Evolutionary conservation across 2,797 vertebrate species (phyloP).

Genomic region (Ciconia nigra): DNA sequence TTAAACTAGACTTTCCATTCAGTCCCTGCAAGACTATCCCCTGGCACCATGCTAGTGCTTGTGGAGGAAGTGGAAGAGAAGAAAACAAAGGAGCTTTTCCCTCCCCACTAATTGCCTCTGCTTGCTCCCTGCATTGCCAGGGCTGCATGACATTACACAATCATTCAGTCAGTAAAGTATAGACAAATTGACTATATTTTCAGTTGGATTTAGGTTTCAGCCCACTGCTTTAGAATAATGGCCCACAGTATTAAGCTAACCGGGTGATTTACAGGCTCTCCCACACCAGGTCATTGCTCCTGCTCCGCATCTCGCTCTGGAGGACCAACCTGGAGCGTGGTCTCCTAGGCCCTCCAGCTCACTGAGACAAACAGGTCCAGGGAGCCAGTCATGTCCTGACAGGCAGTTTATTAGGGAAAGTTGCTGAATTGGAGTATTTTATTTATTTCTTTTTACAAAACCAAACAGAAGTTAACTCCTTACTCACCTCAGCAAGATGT

Average conservation of each 20-base stretch:
- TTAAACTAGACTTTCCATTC: not conserved
- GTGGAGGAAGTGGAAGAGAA: not conserved
- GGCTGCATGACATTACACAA: constrained; percentile 61
- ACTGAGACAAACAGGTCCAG: not conserved
- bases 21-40: not conserved
- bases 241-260: constrained; percentile 53
- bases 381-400: constrained; percentile 2
- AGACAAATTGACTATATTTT: constrained; percentile 69
- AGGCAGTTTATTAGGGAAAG: constrained; percentile 57
- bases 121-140: not conserved
- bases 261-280: constrained; percentile 62
- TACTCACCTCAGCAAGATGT: not conserved
- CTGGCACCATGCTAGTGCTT: not conserved
- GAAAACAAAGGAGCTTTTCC: not conserved
- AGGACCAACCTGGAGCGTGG: constrained; percentile 29
- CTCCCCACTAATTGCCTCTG: not conserved
- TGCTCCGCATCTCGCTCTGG: not conserved
- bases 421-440: not conserved
- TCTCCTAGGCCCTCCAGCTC: constrained; percentile 46
- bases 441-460: not conserved
- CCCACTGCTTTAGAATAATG: constrained; percentile 76
- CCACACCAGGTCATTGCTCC: not conserved
- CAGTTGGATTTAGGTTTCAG: constrained; percentile 67
- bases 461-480: constrained; percentile 39
- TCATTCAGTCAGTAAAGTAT: constrained; percentile 69